These are phyloP conservation scores for Myotis daubentonii DNA, from an alignment of 2,797 vertebrate species.

Conservation along the genomic window DNA sequence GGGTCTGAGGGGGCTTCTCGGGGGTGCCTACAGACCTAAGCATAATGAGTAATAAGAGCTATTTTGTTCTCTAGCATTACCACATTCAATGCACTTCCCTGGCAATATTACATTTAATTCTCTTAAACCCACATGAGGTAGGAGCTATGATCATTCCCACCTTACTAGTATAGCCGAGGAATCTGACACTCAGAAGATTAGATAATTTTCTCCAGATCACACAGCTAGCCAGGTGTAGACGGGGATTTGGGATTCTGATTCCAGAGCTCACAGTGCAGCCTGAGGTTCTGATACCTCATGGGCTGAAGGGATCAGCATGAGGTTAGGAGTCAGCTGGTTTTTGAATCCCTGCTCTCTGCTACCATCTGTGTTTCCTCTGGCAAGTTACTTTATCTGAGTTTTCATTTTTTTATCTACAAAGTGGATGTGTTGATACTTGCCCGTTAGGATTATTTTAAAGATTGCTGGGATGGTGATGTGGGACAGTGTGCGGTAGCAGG, in stretches of 20 bases:
- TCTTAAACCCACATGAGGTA: not conserved
- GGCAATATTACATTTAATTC: not conserved
- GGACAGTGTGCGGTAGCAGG: not conserved
- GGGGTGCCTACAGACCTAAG: not conserved
- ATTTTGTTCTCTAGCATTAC: not conserved
- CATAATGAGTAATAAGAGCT: not conserved
- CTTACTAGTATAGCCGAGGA: not conserved
- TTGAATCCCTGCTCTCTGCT: not conserved
- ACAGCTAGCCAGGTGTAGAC: not conserved
- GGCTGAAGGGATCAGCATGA: not conserved
- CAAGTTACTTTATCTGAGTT: not conserved
- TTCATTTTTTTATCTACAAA: conserved; percentile 1
- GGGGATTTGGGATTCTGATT: not conserved
- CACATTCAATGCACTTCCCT: not conserved
- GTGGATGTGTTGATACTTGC: not conserved
- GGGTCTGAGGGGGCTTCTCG: not conserved
- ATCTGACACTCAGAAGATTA: not conserved
- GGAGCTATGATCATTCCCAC: not conserved
- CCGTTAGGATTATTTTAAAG: not conserved
- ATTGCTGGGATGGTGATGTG: not conserved
- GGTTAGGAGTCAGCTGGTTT: not conserved
- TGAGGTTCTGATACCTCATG: not conserved
- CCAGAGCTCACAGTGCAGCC: not conserved
- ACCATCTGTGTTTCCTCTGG: not conserved
- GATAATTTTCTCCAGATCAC: not conserved